phyloP scores from a whole-genome alignment of 2,888 invertebrate species.

The Phrixothrix hirtus region DNA sequence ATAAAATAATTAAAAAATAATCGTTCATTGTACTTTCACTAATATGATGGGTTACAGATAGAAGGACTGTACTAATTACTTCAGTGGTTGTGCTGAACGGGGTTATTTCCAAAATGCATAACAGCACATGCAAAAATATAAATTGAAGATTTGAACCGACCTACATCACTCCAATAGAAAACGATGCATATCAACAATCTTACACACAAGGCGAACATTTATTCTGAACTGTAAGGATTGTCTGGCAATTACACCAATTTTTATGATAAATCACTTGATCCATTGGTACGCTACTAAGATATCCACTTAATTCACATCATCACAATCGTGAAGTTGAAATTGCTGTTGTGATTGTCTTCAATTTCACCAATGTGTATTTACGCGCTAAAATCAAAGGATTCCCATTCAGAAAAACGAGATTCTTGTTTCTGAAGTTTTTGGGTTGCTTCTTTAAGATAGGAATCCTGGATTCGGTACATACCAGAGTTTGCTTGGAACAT shows the following conservation, averaged over 20 bases:
- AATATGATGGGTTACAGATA: background rate
- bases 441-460: slow-evolving; percentile 84
- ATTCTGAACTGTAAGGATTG: slow-evolving; percentile 43
- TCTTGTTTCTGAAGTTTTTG: slow-evolving; percentile 86
- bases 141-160: slow-evolving; percentile 20
- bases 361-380: slow-evolving; percentile 41
- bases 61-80: background rate
- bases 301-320: slow-evolving; percentile 31
- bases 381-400: slow-evolving; percentile 71
- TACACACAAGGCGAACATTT: slow-evolving; percentile 45
- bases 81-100: background rate
- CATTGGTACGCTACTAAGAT: slow-evolving; percentile 36
- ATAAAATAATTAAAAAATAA: too few relatives aligned
- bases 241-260: slow-evolving; percentile 45
- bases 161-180: slow-evolving; percentile 25
- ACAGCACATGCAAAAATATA: slow-evolving; percentile 7
- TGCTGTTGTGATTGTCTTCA: slow-evolving; percentile 46
- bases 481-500: slow-evolving; percentile 93
- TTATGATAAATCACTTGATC: slow-evolving; percentile 44
- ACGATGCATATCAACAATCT: slow-evolving; percentile 29
- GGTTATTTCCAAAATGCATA: background rate
- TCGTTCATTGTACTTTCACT: background rate
- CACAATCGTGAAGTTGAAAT: slow-evolving; percentile 33
- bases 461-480: slow-evolving; percentile 89
- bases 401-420: slow-evolving; percentile 81